Percentiles rank a stretch among this genome's conserved stretches.
Evolutionary conservation across 2,113 vertebrate genomes (phyloP).

Genomic region (Buteo buteo): DNA sequence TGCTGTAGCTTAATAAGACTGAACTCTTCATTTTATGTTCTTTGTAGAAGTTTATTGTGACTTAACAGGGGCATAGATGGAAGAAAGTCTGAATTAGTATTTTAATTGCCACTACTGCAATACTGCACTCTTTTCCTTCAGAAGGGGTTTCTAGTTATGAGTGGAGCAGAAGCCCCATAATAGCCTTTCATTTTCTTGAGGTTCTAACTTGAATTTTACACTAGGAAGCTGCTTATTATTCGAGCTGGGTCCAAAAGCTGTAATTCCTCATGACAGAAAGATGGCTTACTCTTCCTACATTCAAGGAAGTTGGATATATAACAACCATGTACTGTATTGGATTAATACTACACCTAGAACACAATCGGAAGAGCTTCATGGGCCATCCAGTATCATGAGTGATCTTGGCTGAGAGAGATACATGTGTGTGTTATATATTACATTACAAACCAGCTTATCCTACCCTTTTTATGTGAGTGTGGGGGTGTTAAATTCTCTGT

Average conservation of each 20-base stretch:
- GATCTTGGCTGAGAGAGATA: fast-evolving
- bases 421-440: fast-evolving
- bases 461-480: not conserved
- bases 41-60: not conserved
- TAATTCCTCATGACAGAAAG: not conserved
- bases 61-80: not conserved
- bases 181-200: not conserved
- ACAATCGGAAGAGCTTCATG: fast-evolving
- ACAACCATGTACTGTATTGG: not conserved
- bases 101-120: not conserved
- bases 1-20: not conserved
- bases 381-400: not conserved
- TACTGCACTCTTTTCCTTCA: not conserved
- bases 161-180: not conserved
- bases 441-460: not conserved
- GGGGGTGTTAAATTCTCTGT: not conserved
- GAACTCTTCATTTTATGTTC: not conserved
- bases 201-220: not conserved
- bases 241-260: not conserved
- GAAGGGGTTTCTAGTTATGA: not conserved
- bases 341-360: not conserved
- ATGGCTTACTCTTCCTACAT: not conserved
- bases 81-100: not conserved
- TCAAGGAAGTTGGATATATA: not conserved
- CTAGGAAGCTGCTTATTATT: not conserved